Evolutionary conservation across 2,888 invertebrate genomes (phyloP).

Genomic region (Catocala nupta): DNA sequence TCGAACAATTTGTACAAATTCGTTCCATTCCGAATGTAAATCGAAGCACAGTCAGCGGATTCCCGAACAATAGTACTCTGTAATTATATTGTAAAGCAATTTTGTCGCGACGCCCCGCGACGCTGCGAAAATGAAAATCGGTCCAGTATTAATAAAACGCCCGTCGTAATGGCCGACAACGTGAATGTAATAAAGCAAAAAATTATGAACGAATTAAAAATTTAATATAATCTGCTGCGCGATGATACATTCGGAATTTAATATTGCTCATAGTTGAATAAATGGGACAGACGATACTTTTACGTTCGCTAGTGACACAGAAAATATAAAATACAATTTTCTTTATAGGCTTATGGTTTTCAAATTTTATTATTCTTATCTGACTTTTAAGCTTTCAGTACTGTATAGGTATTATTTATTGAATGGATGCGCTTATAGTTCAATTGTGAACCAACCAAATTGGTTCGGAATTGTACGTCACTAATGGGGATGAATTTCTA

Average conservation of each 20-base stretch:
- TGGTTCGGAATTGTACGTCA: too few relatives aligned
- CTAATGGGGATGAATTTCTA: too few relatives aligned
- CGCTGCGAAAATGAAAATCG: slow-evolving; percentile 70
- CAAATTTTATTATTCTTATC: not conserved
- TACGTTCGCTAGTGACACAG: slow-evolving; percentile 21
- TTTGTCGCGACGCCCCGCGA: slow-evolving; percentile 61
- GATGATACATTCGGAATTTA: slow-evolving; percentile 47
- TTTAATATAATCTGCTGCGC: slow-evolving; percentile 53
- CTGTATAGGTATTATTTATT: too few relatives aligned
- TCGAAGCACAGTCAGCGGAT: slow-evolving; percentile 68
- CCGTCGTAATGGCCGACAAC: slow-evolving; percentile 56
- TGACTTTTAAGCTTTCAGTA: not conserved
- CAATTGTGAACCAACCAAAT: too few relatives aligned
- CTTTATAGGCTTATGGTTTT: not conserved
- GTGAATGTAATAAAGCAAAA: slow-evolving; percentile 65
- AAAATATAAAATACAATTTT: slow-evolving; percentile 35
- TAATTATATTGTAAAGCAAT: slow-evolving; percentile 85
- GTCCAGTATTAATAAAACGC: slow-evolving; percentile 67
- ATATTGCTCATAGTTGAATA: slow-evolving; percentile 34
- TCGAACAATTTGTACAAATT: slow-evolving; percentile 56
- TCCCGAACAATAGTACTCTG: slow-evolving; percentile 72
- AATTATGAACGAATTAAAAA: slow-evolving; percentile 67
- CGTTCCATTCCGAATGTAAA: slow-evolving; percentile 76
- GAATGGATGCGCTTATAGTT: too few relatives aligned
- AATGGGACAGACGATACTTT: slow-evolving; percentile 25